Evolutionary conservation across 2,113 vertebrate genomes (phyloP), one percentile per base, ranked within the genome.

Genomic region (Corythoichthys haematopterus): DNA sequence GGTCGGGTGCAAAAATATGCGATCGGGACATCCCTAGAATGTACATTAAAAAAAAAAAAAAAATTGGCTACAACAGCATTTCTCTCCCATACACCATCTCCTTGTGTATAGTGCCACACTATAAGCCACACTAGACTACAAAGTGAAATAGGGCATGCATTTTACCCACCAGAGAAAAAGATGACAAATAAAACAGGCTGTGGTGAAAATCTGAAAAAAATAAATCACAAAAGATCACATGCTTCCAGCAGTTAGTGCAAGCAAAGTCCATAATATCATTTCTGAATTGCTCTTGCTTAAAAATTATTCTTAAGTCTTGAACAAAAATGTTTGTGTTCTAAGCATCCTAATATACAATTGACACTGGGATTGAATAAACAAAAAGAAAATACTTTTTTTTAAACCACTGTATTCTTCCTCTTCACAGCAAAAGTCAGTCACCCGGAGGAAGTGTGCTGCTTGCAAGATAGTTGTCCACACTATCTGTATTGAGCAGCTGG

Each of bases 381-480:
- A n/a, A 35, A 52, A n/a, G n/a, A 20, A n/a, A n/a, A 52, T 16
- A 52, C 6, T 8, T 28, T 28, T 8, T n/a, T 53, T 10, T 3
- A 5, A 4, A 28, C 33, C 35, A 13, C 3, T 43, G 2, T 60
- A 0, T 43, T 61, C n/a, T 46, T 46, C 28, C 43, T 45, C 12
- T 62, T 33, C 12, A 46, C 60, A 62, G 60, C 60, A 99, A 97
- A 99, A 98, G 92, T 98, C 97, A 0, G 94, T 95, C 64, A 91
- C 95, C 86, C 89, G 96, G 83, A 96, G 92, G 87, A 99, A 99
- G 74, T 99, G 97, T 78, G 96, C 95, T 0, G 96, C 93, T 35
- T 99, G 97, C 84, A 98, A 98, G 85, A 99, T 99, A 1, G 94
- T 99, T 7, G 96, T 98, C 50, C 97, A 99, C 84, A 92, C 92